Evolutionary conservation across 1,140 invertebrate species (phyloP), one percentile per base, ranked within the genome.

Genomic region (Caenorhabditis briggsae): DNA sequence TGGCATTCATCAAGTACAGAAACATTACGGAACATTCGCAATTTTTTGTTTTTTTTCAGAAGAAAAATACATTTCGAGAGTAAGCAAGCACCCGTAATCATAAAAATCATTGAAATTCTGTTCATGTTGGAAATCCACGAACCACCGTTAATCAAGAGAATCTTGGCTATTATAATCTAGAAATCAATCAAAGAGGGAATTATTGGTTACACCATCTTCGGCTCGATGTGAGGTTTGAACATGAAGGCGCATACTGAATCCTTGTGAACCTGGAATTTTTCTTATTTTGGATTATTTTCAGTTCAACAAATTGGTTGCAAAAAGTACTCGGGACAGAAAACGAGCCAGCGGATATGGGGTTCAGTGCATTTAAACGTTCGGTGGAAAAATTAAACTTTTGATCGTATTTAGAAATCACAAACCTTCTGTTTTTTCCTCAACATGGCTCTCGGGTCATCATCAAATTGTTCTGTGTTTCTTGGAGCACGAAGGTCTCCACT

Each of bases 221-320:
- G 84, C 14, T 85, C 84, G 12, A 70, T 46, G 5, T 86, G 59
- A 33, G 85, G 85, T 46, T 70, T 70, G 25, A 86, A 86, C 41
- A 86, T 70, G 53, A 86, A 83, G 8, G 85, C 85, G 33, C 85
- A 86, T 7, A 86, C 85, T 11, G 85, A 86, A 25, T 86, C 85
- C 48, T 86, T 86, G 59, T 86, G 85, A 33, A 82, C 59, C 85
- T 86, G 59, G n/a, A 82, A 86, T 33, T 23, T 25, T n/a, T n/a
- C n/a, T n/a, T n/a, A n/a, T n/a, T 58, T 16, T 58, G 56, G n/a
- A 58, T n/a, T 58, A n/a, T 58, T 58, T 18, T 53, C 5, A 12
- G 11, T 11, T 2, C 1, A 53, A 18, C n/a, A 53, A 53, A 53
- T 12, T 5, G 2, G 16, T 53, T 18, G 50, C 33, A 33, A 3